These are phyloP conservation scores for Ophioderma brevispina DNA, from an alignment of 35 echinoderm and acorn worm species.

Conservation along the genomic window DNA sequence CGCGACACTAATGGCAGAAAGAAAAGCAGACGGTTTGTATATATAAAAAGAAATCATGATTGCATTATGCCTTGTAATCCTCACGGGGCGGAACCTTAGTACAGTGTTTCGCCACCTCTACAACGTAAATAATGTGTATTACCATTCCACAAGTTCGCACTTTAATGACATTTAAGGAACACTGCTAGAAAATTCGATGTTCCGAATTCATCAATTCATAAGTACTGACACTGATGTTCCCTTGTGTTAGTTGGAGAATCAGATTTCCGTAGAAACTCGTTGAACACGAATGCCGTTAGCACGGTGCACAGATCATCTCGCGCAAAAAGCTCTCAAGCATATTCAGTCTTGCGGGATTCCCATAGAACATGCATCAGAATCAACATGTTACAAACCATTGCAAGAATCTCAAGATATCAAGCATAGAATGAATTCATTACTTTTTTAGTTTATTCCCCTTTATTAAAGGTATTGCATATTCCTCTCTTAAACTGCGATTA, in stretches of 20 bases:
- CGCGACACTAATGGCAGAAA: no score
- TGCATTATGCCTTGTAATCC: not conserved
- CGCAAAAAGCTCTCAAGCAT: not conserved
- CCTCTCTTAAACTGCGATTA: no score
- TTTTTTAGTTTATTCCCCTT: no score
- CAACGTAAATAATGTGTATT: constrained; percentile 7
- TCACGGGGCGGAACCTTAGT: not conserved
- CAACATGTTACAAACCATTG: no score
- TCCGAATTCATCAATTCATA: constrained; percentile 9
- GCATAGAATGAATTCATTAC: no score
- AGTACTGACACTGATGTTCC: not conserved
- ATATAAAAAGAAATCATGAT: no score
- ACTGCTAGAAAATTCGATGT: not conserved
- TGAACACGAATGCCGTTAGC: not conserved
- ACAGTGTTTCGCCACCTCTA: not conserved
- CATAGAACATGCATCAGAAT: no score
- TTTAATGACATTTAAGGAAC: constrained; percentile 11
- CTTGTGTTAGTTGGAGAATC: not conserved
- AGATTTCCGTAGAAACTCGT: not conserved
- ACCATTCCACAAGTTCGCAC: constrained; percentile 8
- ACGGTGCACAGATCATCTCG: not conserved
- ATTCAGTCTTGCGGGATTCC: no score
- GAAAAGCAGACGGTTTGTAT: no score
- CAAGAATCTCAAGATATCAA: no score
- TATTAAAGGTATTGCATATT: no score